Evolutionary conservation across 2,113 vertebrate species (phyloP).

Genomic region (Actinemys pallida): DNA sequence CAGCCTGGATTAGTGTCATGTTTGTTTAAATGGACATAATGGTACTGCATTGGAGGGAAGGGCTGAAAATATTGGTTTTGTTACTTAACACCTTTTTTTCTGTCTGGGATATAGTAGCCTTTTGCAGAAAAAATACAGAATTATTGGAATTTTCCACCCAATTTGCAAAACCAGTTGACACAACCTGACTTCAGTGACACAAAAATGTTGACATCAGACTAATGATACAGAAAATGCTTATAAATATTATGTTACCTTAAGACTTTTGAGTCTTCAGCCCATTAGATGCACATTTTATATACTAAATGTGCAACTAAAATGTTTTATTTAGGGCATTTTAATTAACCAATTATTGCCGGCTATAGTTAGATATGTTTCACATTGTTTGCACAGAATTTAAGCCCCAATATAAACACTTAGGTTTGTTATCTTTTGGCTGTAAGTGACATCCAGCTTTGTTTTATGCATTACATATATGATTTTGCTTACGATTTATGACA

Average conservation of each 20-base stretch:
- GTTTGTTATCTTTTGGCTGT: constrained; percentile 16
- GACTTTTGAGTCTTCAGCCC: constrained; percentile 45
- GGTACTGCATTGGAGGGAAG: background rate
- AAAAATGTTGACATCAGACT: constrained; percentile 4
- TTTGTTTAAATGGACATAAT: constrained; percentile 3
- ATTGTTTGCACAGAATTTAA: background rate
- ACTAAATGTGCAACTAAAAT: background rate
- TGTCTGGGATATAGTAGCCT: background rate
- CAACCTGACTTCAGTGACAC: constrained; percentile 1
- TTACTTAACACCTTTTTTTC: background rate
- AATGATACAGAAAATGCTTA: constrained; percentile 29
- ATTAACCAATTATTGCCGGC: constrained; percentile 1
- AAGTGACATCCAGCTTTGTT: constrained; percentile 17
- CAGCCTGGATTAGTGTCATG: background rate
- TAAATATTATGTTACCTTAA: constrained; percentile 57
- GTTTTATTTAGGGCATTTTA: constrained; percentile 1
- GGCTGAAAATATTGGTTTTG: background rate
- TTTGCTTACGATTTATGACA: constrained; percentile 43
- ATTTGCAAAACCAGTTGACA: constrained; percentile 44
- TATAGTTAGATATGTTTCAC: background rate
- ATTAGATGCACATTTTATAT: constrained; percentile 25
- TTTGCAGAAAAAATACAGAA: constrained; percentile 7
- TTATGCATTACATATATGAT: constrained; percentile 8
- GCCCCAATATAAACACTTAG: background rate
- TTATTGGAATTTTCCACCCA: background rate